These are phyloP conservation scores for Hoplostethus atlanticus DNA, from an alignment of 2,797 vertebrate genomes.

Conservation along the genomic window DNA sequence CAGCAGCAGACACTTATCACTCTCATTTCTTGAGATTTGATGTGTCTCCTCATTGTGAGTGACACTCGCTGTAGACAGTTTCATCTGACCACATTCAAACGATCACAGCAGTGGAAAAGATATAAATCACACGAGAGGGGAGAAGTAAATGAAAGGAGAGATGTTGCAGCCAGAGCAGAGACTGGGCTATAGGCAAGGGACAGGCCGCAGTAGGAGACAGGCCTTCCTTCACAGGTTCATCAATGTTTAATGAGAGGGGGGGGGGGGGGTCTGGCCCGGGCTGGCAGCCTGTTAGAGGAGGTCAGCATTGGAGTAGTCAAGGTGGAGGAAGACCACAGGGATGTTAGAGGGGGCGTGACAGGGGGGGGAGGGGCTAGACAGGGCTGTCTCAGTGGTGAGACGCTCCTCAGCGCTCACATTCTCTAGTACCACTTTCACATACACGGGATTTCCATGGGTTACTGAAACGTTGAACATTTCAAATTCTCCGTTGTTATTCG, in stretches of 20 bases:
- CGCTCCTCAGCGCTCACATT: conserved; percentile 17
- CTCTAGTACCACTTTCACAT: too few species aligned
- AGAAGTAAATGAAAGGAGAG: conserved; percentile 60
- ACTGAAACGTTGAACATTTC: too few species aligned
- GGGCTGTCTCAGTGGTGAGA: conserved; percentile 50
- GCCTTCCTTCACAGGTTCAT: conserved; percentile 78
- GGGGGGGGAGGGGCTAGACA: conserved; percentile 56
- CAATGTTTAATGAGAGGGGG: conserved; percentile 86
- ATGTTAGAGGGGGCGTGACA: conserved; percentile 70
- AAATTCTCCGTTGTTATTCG: too few species aligned
- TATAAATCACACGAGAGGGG: conserved; percentile 35
- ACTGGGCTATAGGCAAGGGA: conserved; percentile 61
- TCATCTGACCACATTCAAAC: conserved; percentile 57
- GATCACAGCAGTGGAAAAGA: conserved; percentile 58
- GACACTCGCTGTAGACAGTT: conserved; percentile 56
- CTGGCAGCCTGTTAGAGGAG: conserved; percentile 82
- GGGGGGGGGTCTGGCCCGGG: conserved; percentile 67
- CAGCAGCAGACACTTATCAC: conserved; percentile 71
- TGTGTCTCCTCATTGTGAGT: conserved; percentile 56
- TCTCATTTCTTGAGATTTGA: conserved; percentile 75
- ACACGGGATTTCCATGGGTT: too few species aligned
- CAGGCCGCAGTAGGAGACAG: conserved; percentile 81
- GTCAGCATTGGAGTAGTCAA: conserved; percentile 79
- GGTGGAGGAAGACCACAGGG: conserved; percentile 69
- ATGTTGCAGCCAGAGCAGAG: conserved; percentile 58